Evolutionary conservation across 2,113 vertebrate genomes (phyloP), one percentile per base, ranked within the genome.

Genomic region (Strix uralensis): DNA sequence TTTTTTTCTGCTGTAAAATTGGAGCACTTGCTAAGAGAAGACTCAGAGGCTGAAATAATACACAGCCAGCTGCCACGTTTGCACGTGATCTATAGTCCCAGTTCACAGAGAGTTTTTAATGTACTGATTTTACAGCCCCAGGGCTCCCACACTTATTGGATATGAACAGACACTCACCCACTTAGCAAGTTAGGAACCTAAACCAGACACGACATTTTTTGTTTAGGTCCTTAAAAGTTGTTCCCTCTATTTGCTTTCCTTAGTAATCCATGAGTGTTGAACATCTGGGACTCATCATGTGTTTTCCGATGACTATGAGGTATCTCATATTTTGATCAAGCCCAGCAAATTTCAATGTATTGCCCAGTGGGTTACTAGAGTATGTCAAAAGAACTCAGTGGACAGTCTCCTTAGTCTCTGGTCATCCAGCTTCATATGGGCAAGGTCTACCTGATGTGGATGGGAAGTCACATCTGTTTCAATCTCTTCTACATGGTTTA

Each of bases 241-340:
- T 70, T 95, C 74, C 29, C 42, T 81, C 59, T 96, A 21, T 97
- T 93, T 97, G 78, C 92, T 97, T 96, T 97, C 81, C 77, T 93
- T 91, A 67, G 47, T 94, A 93, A 96, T 96, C 83, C 94, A 38
- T 1, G 29, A 92, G 71, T 47, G 12, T 38, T 66, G 87, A 95
- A 91, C 94, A 97, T 94, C 91, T 97, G 95, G 94, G 87, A 71
- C 36, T 62, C 75, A 92, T 96, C 81, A 86, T 57, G 59, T 85
- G 51, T 67, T 82, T 95, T 96, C 92, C 94, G 94, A 90, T 23
- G 40, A 72, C 65, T 63, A 7, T 54, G 88, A 86, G 54, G 83
- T 73, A 80, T 71, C 83, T 82, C 42, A 34, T 77, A 63, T 77
- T 92, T 91, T 88, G 81, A 86, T 81, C 46, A 75, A 92, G 67